Conservation (phyloP, 2,888 invertebrate genomes). For the Pollenia griseotomentosa region DNA sequence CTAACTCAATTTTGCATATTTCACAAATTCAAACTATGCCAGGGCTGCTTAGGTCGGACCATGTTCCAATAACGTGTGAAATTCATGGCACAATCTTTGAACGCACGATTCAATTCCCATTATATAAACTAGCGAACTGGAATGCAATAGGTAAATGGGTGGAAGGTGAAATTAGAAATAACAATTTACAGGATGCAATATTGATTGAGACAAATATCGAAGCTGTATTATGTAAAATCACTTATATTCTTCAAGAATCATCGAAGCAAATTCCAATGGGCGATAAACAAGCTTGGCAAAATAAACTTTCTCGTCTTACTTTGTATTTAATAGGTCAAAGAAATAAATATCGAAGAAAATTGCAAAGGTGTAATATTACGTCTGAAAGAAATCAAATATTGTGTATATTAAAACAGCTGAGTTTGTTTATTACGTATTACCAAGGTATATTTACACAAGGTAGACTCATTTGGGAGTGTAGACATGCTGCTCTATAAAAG, state of each 20-base stretch:
- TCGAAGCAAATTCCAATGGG: conserved; percentile 9
- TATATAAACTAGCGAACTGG: conserved; percentile 19
- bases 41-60: conserved; percentile 11
- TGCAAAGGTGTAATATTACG: background rate
- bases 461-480: too few relatives aligned
- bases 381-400: background rate
- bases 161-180: too few relatives aligned
- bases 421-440: background rate
- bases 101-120: background rate
- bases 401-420: conserved; percentile 25
- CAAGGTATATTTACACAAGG: too few relatives aligned
- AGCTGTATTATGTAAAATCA: conserved; percentile 8
- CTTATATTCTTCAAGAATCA: background rate
- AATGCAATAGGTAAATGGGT: conserved; percentile 9
- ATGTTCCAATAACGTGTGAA: conserved; percentile 1
- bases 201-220: conserved; percentile 10
- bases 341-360: background rate
- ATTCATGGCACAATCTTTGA: background rate
- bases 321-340: too few relatives aligned
- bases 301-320: background rate
- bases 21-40: background rate
- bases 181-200: too few relatives aligned
- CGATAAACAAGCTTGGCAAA: conserved; percentile 1
- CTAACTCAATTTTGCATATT: conserved; percentile 1
- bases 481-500: too few relatives aligned